Evolutionary conservation across 1,140 invertebrate species (phyloP).

Genomic region (Caerostris darwini): DNA sequence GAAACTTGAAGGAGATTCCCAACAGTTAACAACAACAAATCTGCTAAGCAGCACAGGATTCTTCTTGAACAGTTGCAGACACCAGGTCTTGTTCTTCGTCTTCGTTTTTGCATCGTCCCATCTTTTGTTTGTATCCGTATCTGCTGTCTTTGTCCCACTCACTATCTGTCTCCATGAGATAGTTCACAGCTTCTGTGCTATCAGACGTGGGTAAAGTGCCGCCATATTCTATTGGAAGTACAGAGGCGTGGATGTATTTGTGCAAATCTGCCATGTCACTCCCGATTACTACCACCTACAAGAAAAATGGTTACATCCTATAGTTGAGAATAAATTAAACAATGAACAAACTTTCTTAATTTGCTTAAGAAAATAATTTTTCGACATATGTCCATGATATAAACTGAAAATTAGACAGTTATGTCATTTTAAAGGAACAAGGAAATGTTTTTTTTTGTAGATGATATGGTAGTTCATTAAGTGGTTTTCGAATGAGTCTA

Average conservation of each 20-base stretch:
- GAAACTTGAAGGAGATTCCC: no score
- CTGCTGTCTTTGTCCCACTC: constrained; percentile 47
- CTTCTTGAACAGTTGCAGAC: constrained; percentile 8
- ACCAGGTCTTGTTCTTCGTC: constrained; percentile 35
- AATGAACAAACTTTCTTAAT: no score
- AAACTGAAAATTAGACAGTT: no score
- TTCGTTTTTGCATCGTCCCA: constrained; percentile 48
- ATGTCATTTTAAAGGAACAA: no score
- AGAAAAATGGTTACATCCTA: neutral
- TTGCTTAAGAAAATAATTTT: no score
- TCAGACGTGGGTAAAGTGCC: constrained; percentile 66
- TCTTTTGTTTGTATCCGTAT: constrained; percentile 20
- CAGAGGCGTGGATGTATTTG: constrained; percentile 75
- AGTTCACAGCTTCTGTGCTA: constrained; percentile 41
- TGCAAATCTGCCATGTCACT: constrained; percentile 68
- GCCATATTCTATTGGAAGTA: constrained; percentile 77
- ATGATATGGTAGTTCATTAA: no score
- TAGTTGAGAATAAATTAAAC: neutral
- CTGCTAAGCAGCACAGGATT: constrained; percentile 47
- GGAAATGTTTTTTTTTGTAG: no score
- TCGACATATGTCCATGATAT: no score
- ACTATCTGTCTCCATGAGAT: constrained; percentile 30
- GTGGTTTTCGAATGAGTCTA: no score
- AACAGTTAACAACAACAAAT: neutral
- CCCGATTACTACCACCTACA: constrained; percentile 65